phyloP scores from a whole-genome alignment of 2,113 vertebrate species.

The Neodon shergylaensis region DNA sequence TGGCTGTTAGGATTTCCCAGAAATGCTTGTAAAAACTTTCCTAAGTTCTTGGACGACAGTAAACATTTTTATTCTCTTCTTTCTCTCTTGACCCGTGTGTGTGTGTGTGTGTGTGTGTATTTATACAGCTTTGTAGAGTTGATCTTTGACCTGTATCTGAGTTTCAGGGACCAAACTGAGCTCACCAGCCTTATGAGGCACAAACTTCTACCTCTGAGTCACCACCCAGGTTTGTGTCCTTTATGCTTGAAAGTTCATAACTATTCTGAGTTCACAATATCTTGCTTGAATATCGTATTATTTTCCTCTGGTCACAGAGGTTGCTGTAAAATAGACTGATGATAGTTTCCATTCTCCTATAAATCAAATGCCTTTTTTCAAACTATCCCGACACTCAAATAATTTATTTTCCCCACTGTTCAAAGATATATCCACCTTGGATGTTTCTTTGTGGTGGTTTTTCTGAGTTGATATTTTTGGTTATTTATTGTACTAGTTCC shows the following conservation, averaged over 20 bases:
- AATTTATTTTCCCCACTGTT: background rate
- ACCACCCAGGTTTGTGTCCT: background rate
- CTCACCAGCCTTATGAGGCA: background rate
- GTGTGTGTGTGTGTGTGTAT: background rate
- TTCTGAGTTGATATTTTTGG: background rate
- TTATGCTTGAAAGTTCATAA: background rate
- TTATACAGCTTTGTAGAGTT: background rate
- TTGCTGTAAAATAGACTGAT: background rate
- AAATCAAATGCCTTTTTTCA: background rate
- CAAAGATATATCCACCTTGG: background rate
- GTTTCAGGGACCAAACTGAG: background rate
- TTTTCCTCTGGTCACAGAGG: background rate
- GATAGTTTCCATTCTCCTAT: background rate
- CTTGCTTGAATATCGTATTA: constrained; percentile 34
- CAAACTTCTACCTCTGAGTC: background rate
- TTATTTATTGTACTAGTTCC: background rate
- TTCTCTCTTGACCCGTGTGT: background rate
- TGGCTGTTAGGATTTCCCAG: background rate
- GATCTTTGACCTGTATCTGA: background rate
- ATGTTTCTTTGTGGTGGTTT: background rate
- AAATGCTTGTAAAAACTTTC: background rate
- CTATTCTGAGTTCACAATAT: background rate
- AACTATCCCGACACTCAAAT: background rate
- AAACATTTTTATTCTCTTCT: background rate
- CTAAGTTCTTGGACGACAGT: background rate